Conservation (phyloP, 2,797 vertebrate species). For the Lacerta agilis region DNA sequence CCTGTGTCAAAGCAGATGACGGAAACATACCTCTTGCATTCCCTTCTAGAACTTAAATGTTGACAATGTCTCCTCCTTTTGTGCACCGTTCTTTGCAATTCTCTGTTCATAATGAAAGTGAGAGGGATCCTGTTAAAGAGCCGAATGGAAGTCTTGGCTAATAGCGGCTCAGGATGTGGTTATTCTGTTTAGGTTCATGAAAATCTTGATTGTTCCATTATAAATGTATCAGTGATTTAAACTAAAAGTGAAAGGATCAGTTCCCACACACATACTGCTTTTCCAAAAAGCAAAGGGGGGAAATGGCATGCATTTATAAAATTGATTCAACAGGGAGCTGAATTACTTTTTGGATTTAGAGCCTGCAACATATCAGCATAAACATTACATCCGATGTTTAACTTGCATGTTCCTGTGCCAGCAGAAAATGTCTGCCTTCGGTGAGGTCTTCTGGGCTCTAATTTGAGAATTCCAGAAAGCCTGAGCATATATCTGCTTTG, state of each 20-base stretch:
- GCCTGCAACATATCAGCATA: conserved; percentile 47
- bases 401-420: conserved; percentile 68
- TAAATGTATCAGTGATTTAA: conserved; percentile 23
- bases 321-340: conserved; percentile 54
- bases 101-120: background rate
- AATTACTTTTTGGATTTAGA: conserved; percentile 62
- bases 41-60: background rate
- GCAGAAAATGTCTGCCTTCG: conserved; percentile 65
- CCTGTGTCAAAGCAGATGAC: background rate
- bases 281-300: conserved; percentile 59
- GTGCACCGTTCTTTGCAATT: conserved; percentile 5
- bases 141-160: background rate
- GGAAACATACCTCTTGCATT: conserved; percentile 6
- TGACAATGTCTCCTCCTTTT: conserved; percentile 20
- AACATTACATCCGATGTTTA: conserved; percentile 70
- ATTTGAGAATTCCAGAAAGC: conserved; percentile 72
- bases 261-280: conserved; percentile 37
- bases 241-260: conserved; percentile 49
- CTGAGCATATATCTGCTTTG: conserved; percentile 55
- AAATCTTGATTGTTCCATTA: background rate
- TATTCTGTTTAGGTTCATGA: background rate
- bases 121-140: background rate
- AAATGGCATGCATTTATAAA: conserved; percentile 50
- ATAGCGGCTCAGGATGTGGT: conserved; percentile 1
- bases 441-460: conserved; percentile 71